Conservation (phyloP, 2,797 vertebrate genomes). For the Fratercula arctica region DNA sequence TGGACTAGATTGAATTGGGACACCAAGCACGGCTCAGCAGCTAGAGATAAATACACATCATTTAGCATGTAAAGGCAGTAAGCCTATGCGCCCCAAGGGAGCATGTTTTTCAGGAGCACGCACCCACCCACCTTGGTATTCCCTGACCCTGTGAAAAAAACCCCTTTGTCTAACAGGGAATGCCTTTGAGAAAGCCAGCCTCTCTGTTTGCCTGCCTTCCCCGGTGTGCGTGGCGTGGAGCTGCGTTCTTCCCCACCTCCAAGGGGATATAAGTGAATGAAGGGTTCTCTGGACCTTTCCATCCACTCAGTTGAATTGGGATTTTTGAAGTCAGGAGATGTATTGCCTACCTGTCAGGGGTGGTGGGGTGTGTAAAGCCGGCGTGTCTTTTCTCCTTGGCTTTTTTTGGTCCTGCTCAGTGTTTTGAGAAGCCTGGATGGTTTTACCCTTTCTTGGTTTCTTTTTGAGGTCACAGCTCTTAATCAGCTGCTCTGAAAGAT, state of each 20-base stretch:
- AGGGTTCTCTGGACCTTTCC: not conserved
- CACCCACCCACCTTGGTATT: not conserved
- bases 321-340: not conserved
- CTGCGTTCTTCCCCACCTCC: not conserved
- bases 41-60: not conserved
- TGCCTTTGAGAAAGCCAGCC: not conserved
- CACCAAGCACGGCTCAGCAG: not conserved
- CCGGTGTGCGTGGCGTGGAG: not conserved
- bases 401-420: conserved; percentile 84
- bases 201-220: not conserved
- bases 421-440: conserved; percentile 58
- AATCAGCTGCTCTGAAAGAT: conserved; percentile 77
- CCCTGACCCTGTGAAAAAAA: not conserved
- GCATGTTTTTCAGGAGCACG: not conserved
- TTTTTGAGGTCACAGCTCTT: conserved; percentile 77
- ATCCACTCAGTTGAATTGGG: not conserved
- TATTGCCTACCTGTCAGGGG: conserved; percentile 81
- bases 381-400: conserved; percentile 90
- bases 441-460: conserved; percentile 69
- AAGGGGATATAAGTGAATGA: not conserved
- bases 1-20: not conserved
- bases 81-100: not conserved
- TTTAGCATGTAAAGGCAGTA: not conserved
- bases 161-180: not conserved
- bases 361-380: conserved; percentile 80